phyloP scores from a whole-genome alignment of 2,113 vertebrate genomes.

The Etheostoma spectabile region DNA sequence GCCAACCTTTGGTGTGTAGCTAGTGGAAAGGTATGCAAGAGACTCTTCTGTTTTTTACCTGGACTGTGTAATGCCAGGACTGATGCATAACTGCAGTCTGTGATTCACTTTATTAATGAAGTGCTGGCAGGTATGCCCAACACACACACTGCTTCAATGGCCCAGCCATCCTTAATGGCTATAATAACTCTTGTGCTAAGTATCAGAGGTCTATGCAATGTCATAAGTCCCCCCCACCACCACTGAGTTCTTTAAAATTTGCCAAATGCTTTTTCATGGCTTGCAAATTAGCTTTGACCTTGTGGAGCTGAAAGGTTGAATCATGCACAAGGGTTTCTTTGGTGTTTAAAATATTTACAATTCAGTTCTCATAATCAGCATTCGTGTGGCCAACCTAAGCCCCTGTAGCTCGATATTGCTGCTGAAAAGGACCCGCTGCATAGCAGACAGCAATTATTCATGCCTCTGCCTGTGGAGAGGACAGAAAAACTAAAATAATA shows the following conservation, averaged over 20 bases:
- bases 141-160: conserved; percentile 63
- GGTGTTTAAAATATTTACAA: conserved; percentile 83
- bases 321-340: conserved; percentile 72
- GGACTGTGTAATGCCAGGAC: conserved; percentile 31
- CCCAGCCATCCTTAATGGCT: conserved; percentile 76
- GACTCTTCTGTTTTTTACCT: conserved; percentile 44
- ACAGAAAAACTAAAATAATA: conserved; percentile 55
- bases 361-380: conserved; percentile 80
- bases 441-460: conserved; percentile 80
- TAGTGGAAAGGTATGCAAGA: conserved; percentile 14
- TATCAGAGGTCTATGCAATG: conserved; percentile 79
- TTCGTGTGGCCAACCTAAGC: conserved; percentile 59
- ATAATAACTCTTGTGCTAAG: conserved; percentile 81
- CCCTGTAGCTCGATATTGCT: conserved; percentile 60
- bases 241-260: conserved; percentile 66
- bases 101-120: conserved; percentile 79
- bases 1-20: conserved; percentile 51
- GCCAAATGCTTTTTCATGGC: conserved; percentile 79
- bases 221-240: conserved; percentile 58
- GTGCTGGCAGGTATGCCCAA: conserved; percentile 69
- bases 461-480: conserved; percentile 59
- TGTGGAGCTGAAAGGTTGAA: conserved; percentile 80
- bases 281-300: conserved; percentile 84
- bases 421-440: conserved; percentile 66
- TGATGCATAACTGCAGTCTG: conserved; percentile 58